Evolutionary conservation across 2,113 vertebrate genomes (phyloP).

Genomic region (Corynorhinus townsendii): DNA sequence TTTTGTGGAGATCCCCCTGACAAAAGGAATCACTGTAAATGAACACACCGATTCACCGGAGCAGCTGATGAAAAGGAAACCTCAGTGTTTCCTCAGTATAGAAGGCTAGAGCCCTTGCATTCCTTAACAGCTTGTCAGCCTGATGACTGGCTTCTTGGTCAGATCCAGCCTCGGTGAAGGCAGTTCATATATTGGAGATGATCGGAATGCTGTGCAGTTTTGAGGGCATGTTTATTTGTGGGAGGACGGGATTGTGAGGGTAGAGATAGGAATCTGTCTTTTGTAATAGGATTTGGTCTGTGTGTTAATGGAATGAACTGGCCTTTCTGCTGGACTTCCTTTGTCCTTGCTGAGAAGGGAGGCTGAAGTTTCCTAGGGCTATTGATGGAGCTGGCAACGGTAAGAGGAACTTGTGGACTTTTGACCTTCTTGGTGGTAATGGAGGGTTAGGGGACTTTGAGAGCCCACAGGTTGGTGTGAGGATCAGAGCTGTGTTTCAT

Average conservation of each 20-base stretch:
- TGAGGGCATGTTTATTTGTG: not conserved
- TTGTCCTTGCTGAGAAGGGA: constrained; percentile 31
- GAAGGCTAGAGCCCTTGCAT: not conserved
- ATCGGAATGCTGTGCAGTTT: not conserved
- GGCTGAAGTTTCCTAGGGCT: constrained; percentile 10
- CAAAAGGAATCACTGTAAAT: not conserved
- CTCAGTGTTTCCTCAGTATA: not conserved
- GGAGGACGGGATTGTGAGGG: not conserved
- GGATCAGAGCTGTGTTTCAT: not conserved
- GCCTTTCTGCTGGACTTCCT: constrained; percentile 28
- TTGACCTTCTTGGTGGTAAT: constrained; percentile 16
- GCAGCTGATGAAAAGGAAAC: not conserved
- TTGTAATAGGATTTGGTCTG: not conserved
- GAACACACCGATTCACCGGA: not conserved
- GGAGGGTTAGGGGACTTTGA: not conserved
- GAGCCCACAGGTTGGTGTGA: not conserved
- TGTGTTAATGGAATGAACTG: not conserved
- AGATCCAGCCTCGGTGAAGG: not conserved
- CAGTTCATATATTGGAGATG: not conserved
- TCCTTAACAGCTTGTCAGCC: not conserved
- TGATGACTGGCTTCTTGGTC: not conserved
- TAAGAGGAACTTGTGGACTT: constrained; percentile 31
- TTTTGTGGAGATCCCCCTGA: not conserved
- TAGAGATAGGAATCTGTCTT: not conserved
- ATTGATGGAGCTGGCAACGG: not conserved